A percentile compares a stretch with the other conserved stretches of the same genome.
Evolutionary conservation across 2,113 vertebrate genomes (phyloP).

Genomic region (Athene noctua): DNA sequence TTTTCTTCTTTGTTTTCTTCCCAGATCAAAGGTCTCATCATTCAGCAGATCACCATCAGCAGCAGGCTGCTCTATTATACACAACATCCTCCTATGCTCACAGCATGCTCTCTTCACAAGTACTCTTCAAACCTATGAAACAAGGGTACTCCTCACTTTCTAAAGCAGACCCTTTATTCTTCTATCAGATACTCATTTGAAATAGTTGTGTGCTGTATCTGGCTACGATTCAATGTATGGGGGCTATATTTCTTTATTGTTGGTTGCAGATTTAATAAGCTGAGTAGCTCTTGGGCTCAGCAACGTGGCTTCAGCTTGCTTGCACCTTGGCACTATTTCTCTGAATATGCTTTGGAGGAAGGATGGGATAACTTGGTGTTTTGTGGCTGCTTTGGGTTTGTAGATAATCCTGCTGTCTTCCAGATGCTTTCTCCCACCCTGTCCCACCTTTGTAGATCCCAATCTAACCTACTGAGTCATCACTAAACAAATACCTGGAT

Average conservation of each 20-base stretch:
- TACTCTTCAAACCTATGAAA: not conserved
- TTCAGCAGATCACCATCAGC: not conserved
- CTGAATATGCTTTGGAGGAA: not conserved
- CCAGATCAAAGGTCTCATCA: not conserved
- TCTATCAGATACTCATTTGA: not conserved
- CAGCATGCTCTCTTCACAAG: not conserved
- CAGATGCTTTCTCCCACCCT: not conserved
- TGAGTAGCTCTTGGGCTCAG: not conserved
- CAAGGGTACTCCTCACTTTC: not conserved
- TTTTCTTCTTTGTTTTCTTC: not conserved
- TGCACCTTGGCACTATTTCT: fast-evolving
- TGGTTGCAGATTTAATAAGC: not conserved
- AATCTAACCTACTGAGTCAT: fast-evolving
- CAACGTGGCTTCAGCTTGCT: not conserved
- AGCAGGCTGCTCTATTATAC: constrained; percentile 1
- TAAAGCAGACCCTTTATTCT: not conserved
- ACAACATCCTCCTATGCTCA: not conserved
- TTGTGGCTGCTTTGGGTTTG: not conserved
- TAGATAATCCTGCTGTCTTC: not conserved
- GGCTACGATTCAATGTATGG: fast-evolving
- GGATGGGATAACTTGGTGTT: not conserved
- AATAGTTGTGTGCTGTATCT: not conserved
- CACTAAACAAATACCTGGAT: fast-evolving
- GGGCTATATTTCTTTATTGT: not conserved
- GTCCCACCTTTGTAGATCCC: not conserved